A percentile compares a stretch with the other conserved stretches of the same genome.
These are phyloP conservation scores for Melanaphis sacchari DNA, from an alignment of 1,140 invertebrate genomes.

Conservation along the genomic window DNA sequence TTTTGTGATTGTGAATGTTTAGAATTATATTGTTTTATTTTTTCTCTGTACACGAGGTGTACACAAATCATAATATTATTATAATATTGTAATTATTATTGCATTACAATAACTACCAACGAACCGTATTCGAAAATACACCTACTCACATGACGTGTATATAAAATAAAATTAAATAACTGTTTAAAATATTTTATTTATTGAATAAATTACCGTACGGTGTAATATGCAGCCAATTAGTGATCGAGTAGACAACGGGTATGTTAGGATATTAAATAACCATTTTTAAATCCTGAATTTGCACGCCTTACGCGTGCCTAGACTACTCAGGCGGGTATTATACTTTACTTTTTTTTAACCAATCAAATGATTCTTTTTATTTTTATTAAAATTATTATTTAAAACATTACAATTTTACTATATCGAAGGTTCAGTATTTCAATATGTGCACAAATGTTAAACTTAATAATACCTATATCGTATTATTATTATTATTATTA, in stretches of 20 bases:
- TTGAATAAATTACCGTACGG: neutral
- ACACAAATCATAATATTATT: neutral
- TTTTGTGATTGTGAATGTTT: constrained; percentile 41
- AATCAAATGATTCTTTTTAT: neutral
- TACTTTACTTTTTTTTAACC: neutral
- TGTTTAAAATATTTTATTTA: neutral
- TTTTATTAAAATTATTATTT: neutral
- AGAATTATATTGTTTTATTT: neutral
- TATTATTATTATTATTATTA: constrained; percentile 28
- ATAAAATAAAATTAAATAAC: neutral
- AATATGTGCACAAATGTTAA: neutral
- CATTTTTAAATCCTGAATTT: constrained; percentile 38
- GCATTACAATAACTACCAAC: neutral
- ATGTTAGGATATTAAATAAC: constrained; percentile 28
- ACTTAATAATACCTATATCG: constrained; percentile 10
- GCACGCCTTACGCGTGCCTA: neutral
- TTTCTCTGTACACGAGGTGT: constrained; percentile 1
- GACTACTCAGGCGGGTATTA: constrained; percentile 29
- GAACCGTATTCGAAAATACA: neutral
- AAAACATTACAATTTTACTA: neutral
- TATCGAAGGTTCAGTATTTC: neutral
- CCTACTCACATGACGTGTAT: neutral
- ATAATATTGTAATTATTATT: neutral
- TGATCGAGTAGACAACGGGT: constrained; percentile 32
- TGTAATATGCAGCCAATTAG: constrained; percentile 29